phyloP scores from a whole-genome alignment of 2,888 invertebrate species.

The Stenotaenia linearis region DNA sequence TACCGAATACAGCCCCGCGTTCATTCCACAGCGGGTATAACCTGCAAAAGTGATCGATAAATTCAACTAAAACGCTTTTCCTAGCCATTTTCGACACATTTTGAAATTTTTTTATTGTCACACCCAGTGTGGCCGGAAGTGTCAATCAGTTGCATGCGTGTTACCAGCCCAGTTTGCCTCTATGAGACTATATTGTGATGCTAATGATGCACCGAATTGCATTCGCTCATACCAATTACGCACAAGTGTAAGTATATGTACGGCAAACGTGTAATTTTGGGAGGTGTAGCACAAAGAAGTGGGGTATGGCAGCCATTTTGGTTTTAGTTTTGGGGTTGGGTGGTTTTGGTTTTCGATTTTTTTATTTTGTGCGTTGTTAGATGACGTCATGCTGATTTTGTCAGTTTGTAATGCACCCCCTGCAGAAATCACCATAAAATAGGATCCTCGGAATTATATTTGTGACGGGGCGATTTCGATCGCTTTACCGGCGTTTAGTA shows the following conservation, averaged over 20 bases:
- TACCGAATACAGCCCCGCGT: conserved; percentile 1
- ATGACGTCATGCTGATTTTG: too few species aligned
- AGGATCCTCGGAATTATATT: too few species aligned
- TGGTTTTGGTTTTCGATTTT: neutral
- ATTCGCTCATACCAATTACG: conserved; percentile 2
- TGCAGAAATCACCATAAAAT: too few species aligned
- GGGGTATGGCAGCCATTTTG: neutral
- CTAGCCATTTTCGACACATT: neutral
- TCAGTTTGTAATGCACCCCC: too few species aligned
- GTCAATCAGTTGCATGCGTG: conserved; percentile 3
- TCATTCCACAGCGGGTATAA: conserved; percentile 3
- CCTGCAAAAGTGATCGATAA: neutral
- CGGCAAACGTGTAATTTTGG: neutral
- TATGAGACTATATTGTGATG: neutral
- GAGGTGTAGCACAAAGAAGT: neutral
- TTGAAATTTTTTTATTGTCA: neutral
- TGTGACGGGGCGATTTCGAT: too few species aligned
- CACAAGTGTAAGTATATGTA: neutral
- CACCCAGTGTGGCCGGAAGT: conserved; percentile 1
- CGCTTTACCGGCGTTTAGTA: too few species aligned
- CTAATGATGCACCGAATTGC: conserved; percentile 14
- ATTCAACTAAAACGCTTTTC: neutral
- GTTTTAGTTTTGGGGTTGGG: neutral
- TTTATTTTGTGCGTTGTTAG: neutral
- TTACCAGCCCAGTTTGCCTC: neutral